Evolutionary conservation across 23 tunicate species (phyloP), one percentile per base, ranked within the genome.

Genomic region (Oikopleura albicans): DNA sequence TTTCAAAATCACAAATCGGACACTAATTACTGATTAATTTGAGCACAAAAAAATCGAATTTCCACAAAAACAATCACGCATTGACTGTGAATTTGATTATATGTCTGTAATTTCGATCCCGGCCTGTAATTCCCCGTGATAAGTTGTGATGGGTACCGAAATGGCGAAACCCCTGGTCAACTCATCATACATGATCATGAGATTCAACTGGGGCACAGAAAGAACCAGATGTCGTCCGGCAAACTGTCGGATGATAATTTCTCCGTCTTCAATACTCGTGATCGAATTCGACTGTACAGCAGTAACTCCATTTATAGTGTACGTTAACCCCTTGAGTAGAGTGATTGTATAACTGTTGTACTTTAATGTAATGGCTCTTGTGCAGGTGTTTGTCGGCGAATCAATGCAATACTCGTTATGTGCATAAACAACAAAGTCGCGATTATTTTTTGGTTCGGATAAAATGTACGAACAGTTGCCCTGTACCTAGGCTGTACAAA

Each of bases 401-500:
- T 63, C 87, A 38, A 79, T 66, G 39, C 87, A 85, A 38, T 56
- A 57, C 36, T 85, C 87, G 40, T 85, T 85, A 35, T 75, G 84
- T 12, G 83, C 87, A 33, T 66, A 38, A 27, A 85, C 85, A 36
- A 36, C 56, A 66, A 85, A 85, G 40, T 85, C 85, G 35, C 71
- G 4, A 8, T 41, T 41, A 39, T 75, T 39, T n/a, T n/a, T n/a
- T 34, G 83, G 83, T 40, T 75, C 40, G 12, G 87, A 66, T 12
- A 85, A 40, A 12, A 85, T 83, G 40, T 85, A 85, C 0, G 87
- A 63, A 57, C 87, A 85, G 39, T 85, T 85, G 39, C 87, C 87
- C 71, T 85, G n/a, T n/a, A n/a, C n/a, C n/a, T n/a, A n/a, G n/a
- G n/a, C n/a, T n/a, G n/a, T n/a, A n/a, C n/a, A n/a, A n/a, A n/a